Evolutionary conservation across 1,140 invertebrate genomes (phyloP).

Genomic region (Vollenhovia emeryi): DNA sequence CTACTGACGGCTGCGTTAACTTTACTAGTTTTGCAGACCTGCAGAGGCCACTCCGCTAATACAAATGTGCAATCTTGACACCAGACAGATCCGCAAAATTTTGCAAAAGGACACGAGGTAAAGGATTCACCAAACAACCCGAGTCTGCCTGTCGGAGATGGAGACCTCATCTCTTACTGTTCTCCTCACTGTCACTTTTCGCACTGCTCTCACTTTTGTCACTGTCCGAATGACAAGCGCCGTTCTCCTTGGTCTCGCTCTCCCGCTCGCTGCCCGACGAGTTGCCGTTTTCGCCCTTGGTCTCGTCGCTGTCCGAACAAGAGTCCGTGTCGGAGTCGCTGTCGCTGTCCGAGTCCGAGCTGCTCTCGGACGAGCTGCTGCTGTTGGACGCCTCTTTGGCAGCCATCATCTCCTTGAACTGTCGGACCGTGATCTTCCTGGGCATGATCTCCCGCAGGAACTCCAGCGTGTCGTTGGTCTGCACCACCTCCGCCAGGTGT

Average conservation of each 20-base stretch:
- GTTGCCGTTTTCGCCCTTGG: slow-evolving; percentile 64
- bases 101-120: not conserved
- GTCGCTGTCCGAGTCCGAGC: slow-evolving; percentile 82
- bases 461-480: slow-evolving; percentile 88
- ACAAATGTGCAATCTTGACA: not conserved
- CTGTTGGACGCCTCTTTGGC: slow-evolving; percentile 83
- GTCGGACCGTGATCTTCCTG: slow-evolving; percentile 89
- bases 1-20: not conserved
- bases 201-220: slow-evolving; percentile 76
- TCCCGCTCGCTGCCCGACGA: slow-evolving; percentile 70
- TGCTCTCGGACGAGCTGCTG: slow-evolving; percentile 78
- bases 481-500: slow-evolving; percentile 89
- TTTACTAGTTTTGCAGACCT: too few species aligned
- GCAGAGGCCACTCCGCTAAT: too few species aligned
- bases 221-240: slow-evolving; percentile 74
- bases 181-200: slow-evolving; percentile 80
- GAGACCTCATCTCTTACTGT: slow-evolving; percentile 66
- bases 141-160: not conserved
- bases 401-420: slow-evolving; percentile 89
- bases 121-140: slow-evolving; percentile 10
- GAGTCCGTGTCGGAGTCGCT: slow-evolving; percentile 82
- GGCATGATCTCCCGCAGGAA: slow-evolving; percentile 90
- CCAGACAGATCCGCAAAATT: not conserved
- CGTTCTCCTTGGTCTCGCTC: slow-evolving; percentile 77
- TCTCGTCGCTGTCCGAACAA: slow-evolving; percentile 78